phyloP scores from a whole-genome alignment of 1,140 invertebrate species.

The Drosophila repleta region DNA sequence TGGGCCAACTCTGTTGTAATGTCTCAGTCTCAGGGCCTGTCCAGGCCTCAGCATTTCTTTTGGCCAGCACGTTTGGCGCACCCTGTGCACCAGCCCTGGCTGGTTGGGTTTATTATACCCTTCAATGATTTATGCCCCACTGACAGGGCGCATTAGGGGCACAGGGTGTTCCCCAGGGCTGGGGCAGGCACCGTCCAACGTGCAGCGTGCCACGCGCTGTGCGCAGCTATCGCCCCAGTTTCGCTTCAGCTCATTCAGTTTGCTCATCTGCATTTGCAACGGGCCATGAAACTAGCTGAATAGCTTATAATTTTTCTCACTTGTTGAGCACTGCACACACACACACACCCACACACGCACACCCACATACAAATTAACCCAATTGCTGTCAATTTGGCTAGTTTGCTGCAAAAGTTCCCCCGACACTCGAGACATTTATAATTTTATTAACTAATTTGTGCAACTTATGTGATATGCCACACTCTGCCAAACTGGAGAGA shows the following conservation, averaged over 20 bases:
- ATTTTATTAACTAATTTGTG: conserved; percentile 24
- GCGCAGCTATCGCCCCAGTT: conserved; percentile 37
- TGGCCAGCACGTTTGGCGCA: conserved; percentile 26
- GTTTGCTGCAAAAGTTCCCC: neutral
- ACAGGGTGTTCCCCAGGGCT: conserved; percentile 16
- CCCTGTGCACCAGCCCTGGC: conserved; percentile 34
- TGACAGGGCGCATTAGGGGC: conserved; percentile 42
- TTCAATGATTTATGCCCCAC: conserved; percentile 56
- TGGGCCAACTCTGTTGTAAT: conserved; percentile 2
- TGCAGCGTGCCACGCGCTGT: conserved; percentile 3
- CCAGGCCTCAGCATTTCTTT: conserved; percentile 7
- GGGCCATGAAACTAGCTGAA: neutral
- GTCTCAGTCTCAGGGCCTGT: neutral
- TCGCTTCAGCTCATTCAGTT: conserved; percentile 29
- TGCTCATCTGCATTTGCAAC: conserved; percentile 28
- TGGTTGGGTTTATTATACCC: conserved; percentile 66
- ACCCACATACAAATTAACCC: conserved; percentile 1
- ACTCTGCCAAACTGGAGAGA: neutral
- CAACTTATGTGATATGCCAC: conserved; percentile 10
- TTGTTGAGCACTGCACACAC: conserved; percentile 21
- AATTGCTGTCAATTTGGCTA: conserved; percentile 13
- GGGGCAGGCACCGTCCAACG: neutral
- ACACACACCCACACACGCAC: conserved; percentile 1
- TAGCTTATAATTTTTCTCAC: conserved; percentile 26
- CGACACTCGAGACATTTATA: conserved; percentile 3